Evolutionary conservation across 2,797 vertebrate species (phyloP).

Genomic region (Pangasius djambal): DNA sequence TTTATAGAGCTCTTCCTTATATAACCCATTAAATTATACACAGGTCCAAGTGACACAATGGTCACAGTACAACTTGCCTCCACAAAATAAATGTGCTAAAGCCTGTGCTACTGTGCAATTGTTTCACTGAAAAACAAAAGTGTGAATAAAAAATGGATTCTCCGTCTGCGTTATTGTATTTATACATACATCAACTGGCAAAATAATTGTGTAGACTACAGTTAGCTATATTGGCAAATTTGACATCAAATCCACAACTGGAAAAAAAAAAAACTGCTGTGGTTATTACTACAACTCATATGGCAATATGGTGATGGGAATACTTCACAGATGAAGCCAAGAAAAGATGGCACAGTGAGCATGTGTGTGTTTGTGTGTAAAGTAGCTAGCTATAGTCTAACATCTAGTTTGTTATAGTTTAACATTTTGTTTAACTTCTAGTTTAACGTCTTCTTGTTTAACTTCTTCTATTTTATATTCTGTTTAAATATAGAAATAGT

Average conservation of each 20-base stretch:
- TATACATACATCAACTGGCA: background rate
- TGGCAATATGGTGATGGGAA: background rate
- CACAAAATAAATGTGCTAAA: conserved; percentile 1
- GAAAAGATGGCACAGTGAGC: background rate
- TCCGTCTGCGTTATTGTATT: background rate
- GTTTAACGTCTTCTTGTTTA: no score
- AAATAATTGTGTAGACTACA: background rate
- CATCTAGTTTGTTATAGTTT: no score
- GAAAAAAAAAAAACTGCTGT: background rate
- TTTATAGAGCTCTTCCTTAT: background rate
- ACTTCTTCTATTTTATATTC: no score
- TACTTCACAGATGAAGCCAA: background rate
- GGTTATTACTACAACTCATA: background rate
- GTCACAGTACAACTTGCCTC: conserved; percentile 4
- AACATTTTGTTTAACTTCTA: no score
- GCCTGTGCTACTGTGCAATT: background rate
- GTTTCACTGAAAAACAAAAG: background rate
- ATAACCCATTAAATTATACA: conserved; percentile 1
- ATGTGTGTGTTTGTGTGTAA: background rate
- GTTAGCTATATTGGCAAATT: background rate
- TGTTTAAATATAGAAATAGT: background rate
- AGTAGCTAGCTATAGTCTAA: background rate
- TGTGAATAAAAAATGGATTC: background rate
- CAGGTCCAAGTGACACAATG: background rate
- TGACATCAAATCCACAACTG: background rate